These are phyloP conservation scores for Sorex fumeus DNA, from an alignment of 2,113 vertebrate species.

Conservation along the genomic window DNA sequence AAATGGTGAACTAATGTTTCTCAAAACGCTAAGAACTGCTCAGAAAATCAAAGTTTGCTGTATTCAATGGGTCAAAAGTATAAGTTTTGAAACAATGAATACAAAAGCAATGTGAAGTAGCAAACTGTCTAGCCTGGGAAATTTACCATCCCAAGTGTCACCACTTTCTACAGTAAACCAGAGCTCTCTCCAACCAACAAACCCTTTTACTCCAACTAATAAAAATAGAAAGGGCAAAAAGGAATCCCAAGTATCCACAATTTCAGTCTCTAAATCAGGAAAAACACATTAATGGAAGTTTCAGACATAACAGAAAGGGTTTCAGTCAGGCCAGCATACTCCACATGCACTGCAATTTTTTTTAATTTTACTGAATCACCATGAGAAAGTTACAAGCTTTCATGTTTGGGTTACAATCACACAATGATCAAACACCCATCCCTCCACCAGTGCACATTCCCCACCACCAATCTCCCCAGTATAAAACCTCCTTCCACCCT, in stretches of 20 bases:
- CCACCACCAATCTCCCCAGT: too few species aligned
- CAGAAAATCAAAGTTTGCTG: conserved; percentile 70
- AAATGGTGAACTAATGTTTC: conserved; percentile 58
- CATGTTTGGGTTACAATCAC: too few species aligned
- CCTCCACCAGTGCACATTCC: too few species aligned
- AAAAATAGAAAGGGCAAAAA: conserved; percentile 44
- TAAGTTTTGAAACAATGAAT: conserved; percentile 60
- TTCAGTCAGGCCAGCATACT: background rate
- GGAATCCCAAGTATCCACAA: background rate
- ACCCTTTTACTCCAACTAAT: background rate
- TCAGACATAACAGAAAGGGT: background rate
- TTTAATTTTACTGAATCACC: too few species aligned
- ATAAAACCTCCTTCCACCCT: too few species aligned
- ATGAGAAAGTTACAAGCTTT: too few species aligned
- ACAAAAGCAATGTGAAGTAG: conserved; percentile 47
- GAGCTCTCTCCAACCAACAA: background rate
- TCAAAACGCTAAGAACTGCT: conserved; percentile 72
- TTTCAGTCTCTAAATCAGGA: background rate
- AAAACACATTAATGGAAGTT: conserved; percentile 3
- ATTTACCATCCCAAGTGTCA: conserved; percentile 7
- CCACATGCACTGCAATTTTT: background rate
- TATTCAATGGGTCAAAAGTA: conserved; percentile 71
- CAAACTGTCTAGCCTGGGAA: conserved; percentile 34
- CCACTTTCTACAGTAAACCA: conserved; percentile 32
- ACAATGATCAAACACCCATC: too few species aligned